Percentiles rank a stretch among this genome's conserved stretches.
Conservation (phyloP, 2,113 vertebrate genomes). For the Eubucco bourcierii region DNA sequence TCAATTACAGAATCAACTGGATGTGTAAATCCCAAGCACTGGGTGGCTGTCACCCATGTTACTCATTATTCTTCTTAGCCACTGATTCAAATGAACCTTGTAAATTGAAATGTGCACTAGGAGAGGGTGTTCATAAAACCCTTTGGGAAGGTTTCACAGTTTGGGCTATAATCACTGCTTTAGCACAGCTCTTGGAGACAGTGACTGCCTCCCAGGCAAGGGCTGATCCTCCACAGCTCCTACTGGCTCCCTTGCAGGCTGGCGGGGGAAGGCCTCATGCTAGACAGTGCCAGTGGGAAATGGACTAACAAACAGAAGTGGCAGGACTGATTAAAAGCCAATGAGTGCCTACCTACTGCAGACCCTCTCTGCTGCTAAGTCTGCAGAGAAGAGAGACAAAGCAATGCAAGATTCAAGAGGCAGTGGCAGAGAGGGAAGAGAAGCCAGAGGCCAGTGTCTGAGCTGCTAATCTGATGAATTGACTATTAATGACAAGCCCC, state of each 20-base stretch:
- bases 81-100: slow-evolving; percentile 37
- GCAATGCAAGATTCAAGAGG: not conserved
- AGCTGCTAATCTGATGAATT: not conserved
- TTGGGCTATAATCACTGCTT: slow-evolving; percentile 39
- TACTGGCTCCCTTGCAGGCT: not conserved
- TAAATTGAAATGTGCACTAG: slow-evolving; percentile 31
- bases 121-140: slow-evolving; percentile 4
- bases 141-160: slow-evolving; percentile 8
- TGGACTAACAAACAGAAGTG: slow-evolving; percentile 33
- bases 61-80: not conserved
- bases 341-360: not conserved
- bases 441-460: not conserved
- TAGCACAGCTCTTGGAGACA: not conserved
- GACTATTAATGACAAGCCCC: not conserved
- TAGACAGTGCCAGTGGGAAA: not conserved
- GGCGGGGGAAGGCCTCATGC: not conserved
- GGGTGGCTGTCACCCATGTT: not conserved
- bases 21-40: not conserved
- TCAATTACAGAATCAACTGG: not conserved
- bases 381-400: slow-evolving; percentile 1
- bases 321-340: slow-evolving; percentile 43
- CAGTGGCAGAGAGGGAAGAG: not conserved
- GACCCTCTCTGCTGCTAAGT: not conserved
- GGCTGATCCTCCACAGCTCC: slow-evolving; percentile 4
- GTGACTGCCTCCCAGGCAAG: not conserved